Percentiles rank a stretch among this genome's conserved stretches.
Evolutionary conservation across 2,113 vertebrate genomes (phyloP).

Genomic region (Austrofundulus limnaeus): DNA sequence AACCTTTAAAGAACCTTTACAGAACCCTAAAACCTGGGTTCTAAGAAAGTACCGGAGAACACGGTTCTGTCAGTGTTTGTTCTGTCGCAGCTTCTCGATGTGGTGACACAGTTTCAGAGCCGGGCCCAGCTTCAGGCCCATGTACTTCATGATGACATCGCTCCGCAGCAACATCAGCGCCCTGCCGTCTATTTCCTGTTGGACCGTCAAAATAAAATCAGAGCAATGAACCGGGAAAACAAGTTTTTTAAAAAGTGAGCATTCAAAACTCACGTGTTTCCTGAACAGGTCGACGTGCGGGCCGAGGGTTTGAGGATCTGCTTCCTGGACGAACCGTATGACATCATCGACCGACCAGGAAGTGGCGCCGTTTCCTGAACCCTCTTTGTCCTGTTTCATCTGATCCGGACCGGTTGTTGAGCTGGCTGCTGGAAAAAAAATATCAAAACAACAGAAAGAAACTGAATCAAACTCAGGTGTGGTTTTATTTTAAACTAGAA

Average conservation of each 20-base stretch:
- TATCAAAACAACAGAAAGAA: constrained; percentile 19
- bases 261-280: constrained; percentile 86
- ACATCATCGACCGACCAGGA: constrained; percentile 95
- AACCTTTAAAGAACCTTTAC: too few relatives aligned
- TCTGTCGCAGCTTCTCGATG: constrained; percentile 92
- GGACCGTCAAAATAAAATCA: constrained; percentile 25
- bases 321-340: constrained; percentile 89
- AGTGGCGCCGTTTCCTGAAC: constrained; percentile 76
- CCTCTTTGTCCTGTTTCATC: constrained; percentile 83
- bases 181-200: constrained; percentile 94
- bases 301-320: constrained; percentile 88
- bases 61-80: constrained; percentile 72
- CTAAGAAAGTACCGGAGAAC: too few relatives aligned
- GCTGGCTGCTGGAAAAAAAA: constrained; percentile 81
- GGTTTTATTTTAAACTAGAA: too few relatives aligned
- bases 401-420: constrained; percentile 90
- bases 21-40: too few relatives aligned
- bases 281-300: constrained; percentile 91
- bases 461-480: not conserved
- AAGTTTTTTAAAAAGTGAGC: not conserved
- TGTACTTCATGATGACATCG: constrained; percentile 94
- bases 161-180: constrained; percentile 90
- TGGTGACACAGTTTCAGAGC: constrained; percentile 92
- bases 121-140: constrained; percentile 93
- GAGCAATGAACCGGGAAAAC: not conserved